Base-by-base conservation (phyloP, 2,888 invertebrate genomes). In the Bimastos eiseni region DNA sequence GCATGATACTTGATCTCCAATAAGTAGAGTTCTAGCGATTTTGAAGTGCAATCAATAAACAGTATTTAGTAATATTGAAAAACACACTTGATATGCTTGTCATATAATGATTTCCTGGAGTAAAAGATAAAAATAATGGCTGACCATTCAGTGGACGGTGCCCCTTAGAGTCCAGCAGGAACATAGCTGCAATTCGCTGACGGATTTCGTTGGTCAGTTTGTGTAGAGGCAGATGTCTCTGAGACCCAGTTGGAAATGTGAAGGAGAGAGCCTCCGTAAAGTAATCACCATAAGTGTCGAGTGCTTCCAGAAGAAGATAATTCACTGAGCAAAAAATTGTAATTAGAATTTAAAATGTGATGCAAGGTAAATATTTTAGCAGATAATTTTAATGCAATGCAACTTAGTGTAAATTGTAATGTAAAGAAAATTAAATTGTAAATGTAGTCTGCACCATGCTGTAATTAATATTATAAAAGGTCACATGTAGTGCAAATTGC, bases 111-210 rank as follows among this genome's bases (percentile, higher is more conserved):
- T 88, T 38, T 30, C 30, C n/a, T 34, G 37, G 37, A 33, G 33
- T 49, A 36, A 37, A 24, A 41, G 34, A 88, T 49, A 89, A 41
- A 36, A 70, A n/a, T 2, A 5, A 70, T 70, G 36, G 34, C 89
- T 38, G 91, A 94, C 94, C 95, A 92, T 95, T 94, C 91, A 94
- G 94, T 13, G 95, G 94, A 38, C 95, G 91, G n/a, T 90, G 89
- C 15, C 95, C 95, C 83, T 93, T 91, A 17, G 90, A 86, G 89
- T 94, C 94, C 5, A 95, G 94, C 11, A 94, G 90, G 91, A 95
- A 94, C 49, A 95, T 92, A 24, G 92, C 92, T 83, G 93, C 92
- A 21, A 95, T 92, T 83, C 95, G 91, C 13, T 90, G 33, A 21
- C 94, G 93, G 83, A 95, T 91, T 91, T 94, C 93, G 44, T 92